Evolutionary conservation across 2,797 vertebrate species (phyloP), one percentile per base, ranked within the genome.

Genomic region (Lophius americanus): DNA sequence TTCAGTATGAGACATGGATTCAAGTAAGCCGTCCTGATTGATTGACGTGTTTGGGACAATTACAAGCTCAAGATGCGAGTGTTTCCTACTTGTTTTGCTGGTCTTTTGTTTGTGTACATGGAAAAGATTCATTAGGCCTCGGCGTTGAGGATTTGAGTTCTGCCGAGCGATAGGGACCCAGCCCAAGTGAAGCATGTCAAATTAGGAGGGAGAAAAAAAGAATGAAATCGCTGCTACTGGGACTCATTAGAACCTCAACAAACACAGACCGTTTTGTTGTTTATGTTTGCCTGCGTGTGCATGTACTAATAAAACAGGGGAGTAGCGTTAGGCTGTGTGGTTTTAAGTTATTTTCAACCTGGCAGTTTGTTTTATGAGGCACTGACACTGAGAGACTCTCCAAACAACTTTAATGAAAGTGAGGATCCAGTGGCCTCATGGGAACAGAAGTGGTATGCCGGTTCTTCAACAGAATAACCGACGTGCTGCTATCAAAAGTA

Each of bases 291-390:
- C 70, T 80, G 69, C 74, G 75, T 52, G 76, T 70, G 82, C 60
- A 55, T 6, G 62, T 51, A 63, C 81, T 83, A 84, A 86, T 82
- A 83, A 84, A 84, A 81, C 60, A 81, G 78, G 64, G 48, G 70
- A 68, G 75, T 7, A 58, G 71, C 10, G 35, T 12, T n/a, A 73
- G 72, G 53, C 60, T 76, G 78, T 89, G 90, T 90, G 81, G 91
- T 80, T 93, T 90, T 89, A 75, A 91, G 90, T 93, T 94, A 93
- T 95, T 90, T 91, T 92, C 85, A 95, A 92, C 94, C 92, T 93
- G 91, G 72, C 62, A 81, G 92, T 93, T 92, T 90, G 85, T 90
- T 94, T 94, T 94, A 95, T 93, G 76, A 88, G 79, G 71, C 83
- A 83, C 73, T 60, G 56, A 80, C 84, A 80, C 83, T 13, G 68